These are phyloP conservation scores for Coluber constrictor DNA, from an alignment of 2,797 vertebrate species.

Conservation along the genomic window DNA sequence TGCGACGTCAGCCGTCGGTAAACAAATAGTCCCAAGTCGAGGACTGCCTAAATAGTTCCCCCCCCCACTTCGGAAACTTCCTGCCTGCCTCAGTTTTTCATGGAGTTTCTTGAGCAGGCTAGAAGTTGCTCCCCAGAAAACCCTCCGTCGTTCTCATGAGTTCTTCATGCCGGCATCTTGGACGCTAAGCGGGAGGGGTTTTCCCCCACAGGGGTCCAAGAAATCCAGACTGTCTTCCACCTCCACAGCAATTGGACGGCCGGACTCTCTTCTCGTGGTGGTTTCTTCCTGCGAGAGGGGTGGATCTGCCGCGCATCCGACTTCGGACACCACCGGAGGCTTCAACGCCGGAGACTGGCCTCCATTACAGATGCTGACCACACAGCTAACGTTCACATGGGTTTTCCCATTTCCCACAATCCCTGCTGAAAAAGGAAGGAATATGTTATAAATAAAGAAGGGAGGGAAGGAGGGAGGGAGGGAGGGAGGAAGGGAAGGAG, in stretches of 20 bases:
- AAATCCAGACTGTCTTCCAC: constrained; percentile 38
- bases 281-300: constrained; percentile 67
- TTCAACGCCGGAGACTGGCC: constrained; percentile 54
- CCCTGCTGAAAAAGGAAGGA: constrained; percentile 47
- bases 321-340: accelerated
- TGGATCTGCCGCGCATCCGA: neutral
- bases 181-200: constrained; percentile 55
- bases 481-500: neutral
- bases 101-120: neutral
- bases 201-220: constrained; percentile 22
- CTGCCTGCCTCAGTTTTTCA: neutral
- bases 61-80: neutral
- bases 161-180: constrained; percentile 56
- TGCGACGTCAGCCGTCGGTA: neutral
- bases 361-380: constrained; percentile 61
- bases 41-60: neutral
- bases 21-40: neutral
- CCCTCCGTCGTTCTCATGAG: constrained; percentile 18
- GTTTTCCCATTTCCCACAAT: constrained; percentile 37
- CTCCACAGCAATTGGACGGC: constrained; percentile 24
- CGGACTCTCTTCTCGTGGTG: constrained; percentile 10
- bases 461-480: neutral
- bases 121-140: neutral
- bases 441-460: neutral
- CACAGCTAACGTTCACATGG: constrained; percentile 66